Evolutionary conservation across 2,113 vertebrate genomes (phyloP).

Genomic region (human (Homo sapiens)): DNA sequence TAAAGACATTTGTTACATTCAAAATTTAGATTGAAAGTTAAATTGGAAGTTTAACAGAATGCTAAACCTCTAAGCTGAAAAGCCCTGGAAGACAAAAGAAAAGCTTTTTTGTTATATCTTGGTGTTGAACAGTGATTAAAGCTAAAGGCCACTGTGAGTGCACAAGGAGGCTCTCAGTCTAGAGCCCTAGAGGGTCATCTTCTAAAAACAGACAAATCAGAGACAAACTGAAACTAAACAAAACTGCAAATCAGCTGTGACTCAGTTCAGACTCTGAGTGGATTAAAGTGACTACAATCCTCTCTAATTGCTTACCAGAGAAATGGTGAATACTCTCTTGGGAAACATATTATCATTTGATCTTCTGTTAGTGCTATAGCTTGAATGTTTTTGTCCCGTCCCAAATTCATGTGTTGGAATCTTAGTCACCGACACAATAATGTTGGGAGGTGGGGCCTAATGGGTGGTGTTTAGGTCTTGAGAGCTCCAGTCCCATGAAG

Average conservation of each 20-base stretch:
- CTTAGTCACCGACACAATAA: background rate
- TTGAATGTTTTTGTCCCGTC: background rate
- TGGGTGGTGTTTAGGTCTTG: background rate
- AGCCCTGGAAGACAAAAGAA: background rate
- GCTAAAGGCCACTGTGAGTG: fast-evolving
- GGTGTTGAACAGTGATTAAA: background rate
- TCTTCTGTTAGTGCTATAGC: fast-evolving
- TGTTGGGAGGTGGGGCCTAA: too few species aligned
- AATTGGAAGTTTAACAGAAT: background rate
- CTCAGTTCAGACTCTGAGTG: background rate
- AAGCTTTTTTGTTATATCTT: fast-evolving
- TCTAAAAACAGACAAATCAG: background rate
- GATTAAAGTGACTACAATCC: background rate
- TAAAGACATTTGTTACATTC: background rate
- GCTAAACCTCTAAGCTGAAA: background rate
- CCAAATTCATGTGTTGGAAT: background rate
- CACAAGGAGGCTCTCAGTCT: background rate
- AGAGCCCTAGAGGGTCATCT: background rate
- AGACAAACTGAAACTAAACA: background rate
- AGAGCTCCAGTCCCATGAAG: background rate
- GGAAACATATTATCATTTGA: background rate
- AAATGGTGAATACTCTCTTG: background rate
- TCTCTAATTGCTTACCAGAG: background rate
- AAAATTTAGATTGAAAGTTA: background rate
- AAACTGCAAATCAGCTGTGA: background rate